Base-by-base conservation (phyloP, 2,888 invertebrate genomes). In the Augochlorella aurata region DNA sequence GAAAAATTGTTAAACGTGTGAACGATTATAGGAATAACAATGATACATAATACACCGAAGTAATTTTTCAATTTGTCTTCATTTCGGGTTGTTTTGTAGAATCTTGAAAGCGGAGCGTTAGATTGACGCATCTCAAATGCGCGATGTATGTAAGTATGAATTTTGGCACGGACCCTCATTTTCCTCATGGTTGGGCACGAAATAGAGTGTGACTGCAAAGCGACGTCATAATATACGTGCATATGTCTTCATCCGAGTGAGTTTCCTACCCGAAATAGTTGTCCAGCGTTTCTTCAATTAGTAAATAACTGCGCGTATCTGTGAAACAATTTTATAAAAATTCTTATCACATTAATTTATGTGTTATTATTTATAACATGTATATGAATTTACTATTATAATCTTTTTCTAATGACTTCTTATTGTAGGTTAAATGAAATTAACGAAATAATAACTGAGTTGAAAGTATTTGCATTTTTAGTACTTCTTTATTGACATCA, bases 101-200 rank as follows among this genome's bases (percentile, higher is more conserved):
- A 29, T 16, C 16, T 16, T 61, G 9, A 63, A 63, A 38, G 38
- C 18, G 63, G 3, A 16, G 1, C 29, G 18, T 63, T 63, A 63
- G 63, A 52, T 38, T 9, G 63, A 38, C 18, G 63, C 18, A 63
- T 38, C 18, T 63, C 18, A 38, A 38, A 63, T 63, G 29, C 16
- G 38, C 63, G 18, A 63, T 38, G 18, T 63, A 63, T 18, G 38
- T 63, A 38, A 63, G 38, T 63, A 38, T 38, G 63, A 63, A 38
- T 63, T 63, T 63, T 38, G 18, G 63, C 38, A 18, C 38, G 16
- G 18, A 63, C 38, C 63, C 63, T 38, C 63, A 63, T 63, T 63
- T 63, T 63, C 29, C 38, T 16, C 18, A 63, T 38, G 63, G 18
- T 38, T 63, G 38, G 10, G 9, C 63, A 63, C 18, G 63, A 63